Percentiles rank a stretch among this genome's conserved stretches.
Evolutionary conservation across 2,888 invertebrate genomes (phyloP).

Genomic region (Eristalis pertinax): DNA sequence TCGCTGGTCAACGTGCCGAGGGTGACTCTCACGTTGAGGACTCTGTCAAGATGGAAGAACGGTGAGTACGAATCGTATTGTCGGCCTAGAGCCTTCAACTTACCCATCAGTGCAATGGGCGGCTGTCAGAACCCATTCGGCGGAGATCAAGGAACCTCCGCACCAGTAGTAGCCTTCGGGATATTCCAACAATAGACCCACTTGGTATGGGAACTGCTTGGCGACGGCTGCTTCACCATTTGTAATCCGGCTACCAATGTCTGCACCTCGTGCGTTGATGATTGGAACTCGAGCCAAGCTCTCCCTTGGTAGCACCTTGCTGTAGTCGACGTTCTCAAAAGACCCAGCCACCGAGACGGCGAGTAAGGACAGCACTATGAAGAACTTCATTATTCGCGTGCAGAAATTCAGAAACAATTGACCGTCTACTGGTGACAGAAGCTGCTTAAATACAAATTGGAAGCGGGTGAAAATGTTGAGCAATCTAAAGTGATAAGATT

Average conservation of each 20-base stretch:
- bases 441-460: not conserved
- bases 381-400: not conserved
- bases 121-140: no score
- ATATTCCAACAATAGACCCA: not conserved
- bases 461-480: not conserved
- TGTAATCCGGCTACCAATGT: not conserved
- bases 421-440: not conserved
- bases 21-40: not conserved
- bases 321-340: not conserved
- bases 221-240: not conserved
- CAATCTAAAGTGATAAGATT: not conserved
- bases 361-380: not conserved
- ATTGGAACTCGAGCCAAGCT: not conserved
- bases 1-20: not conserved
- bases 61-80: no score
- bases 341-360: not conserved
- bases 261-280: not conserved
- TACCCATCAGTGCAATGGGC: no score
- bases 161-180: not conserved
- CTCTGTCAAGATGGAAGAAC: not conserved
- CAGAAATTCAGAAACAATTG: not conserved
- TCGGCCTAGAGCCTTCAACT: no score
- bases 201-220: not conserved
- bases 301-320: not conserved
- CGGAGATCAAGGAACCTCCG: not conserved